phyloP scores from a whole-genome alignment of 2,797 vertebrate genomes.

The Lutjanus campechanus region DNA sequence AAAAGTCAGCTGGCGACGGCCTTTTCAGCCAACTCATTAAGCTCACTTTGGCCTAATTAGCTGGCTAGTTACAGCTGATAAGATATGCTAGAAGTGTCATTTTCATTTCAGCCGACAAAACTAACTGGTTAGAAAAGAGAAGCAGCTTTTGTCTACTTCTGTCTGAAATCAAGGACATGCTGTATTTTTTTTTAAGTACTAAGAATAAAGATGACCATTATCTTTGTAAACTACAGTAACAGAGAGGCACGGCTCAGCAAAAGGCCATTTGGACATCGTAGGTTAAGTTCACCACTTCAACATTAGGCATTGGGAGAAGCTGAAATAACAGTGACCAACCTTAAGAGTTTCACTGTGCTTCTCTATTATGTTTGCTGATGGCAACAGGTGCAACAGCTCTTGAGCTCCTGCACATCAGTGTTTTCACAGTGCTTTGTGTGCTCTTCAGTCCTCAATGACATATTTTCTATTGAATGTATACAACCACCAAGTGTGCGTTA shows the following conservation, averaged over 20 bases:
- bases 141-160: neutral
- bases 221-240: neutral
- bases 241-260: neutral
- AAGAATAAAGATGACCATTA: neutral
- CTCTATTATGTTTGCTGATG: constrained; percentile 2
- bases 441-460: constrained; percentile 13
- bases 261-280: neutral
- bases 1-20: neutral
- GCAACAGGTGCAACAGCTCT: constrained; percentile 23
- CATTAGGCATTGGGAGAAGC: neutral
- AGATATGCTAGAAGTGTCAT: no score
- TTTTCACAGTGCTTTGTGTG: constrained; percentile 10
- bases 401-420: constrained; percentile 22
- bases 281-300: neutral
- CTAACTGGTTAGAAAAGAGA: neutral
- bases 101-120: neutral
- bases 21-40: no score
- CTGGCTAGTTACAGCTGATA: no score
- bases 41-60: no score
- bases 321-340: constrained; percentile 3
- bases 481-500: constrained; percentile 16
- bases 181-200: neutral
- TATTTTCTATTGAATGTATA: constrained; percentile 1
- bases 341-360: neutral
- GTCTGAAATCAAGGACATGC: neutral